Evolutionary conservation across 2,888 invertebrate species (phyloP).

Genomic region (Baccha elongata): DNA sequence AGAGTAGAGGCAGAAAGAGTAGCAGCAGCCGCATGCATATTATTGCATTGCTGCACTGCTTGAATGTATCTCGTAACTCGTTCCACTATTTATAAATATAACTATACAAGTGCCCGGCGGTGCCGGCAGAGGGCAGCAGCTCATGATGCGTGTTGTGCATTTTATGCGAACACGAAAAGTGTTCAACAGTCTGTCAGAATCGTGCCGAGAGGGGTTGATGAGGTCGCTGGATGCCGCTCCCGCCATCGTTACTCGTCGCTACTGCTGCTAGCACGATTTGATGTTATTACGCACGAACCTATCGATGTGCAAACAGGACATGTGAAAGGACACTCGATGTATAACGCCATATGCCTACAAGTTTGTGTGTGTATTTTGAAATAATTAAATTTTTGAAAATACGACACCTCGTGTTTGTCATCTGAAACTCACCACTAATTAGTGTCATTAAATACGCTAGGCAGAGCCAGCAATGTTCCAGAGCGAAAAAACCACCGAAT

Average conservation of each 20-base stretch:
- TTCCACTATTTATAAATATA: slow-evolving; percentile 51
- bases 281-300: slow-evolving; percentile 75
- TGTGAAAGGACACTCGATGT: slow-evolving; percentile 65
- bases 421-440: slow-evolving; percentile 82
- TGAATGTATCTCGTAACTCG: slow-evolving; percentile 23
- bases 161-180: slow-evolving; percentile 74
- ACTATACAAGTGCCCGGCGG: slow-evolving; percentile 54
- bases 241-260: slow-evolving; percentile 16
- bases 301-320: slow-evolving; percentile 73
- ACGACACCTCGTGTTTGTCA: slow-evolving; percentile 79
- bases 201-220: slow-evolving; percentile 71
- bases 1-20: slow-evolving; percentile 16
- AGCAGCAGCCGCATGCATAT: slow-evolving; percentile 30
- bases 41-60: slow-evolving; percentile 53
- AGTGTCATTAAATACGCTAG: slow-evolving; percentile 82
- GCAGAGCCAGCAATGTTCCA: slow-evolving; percentile 75
- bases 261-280: slow-evolving; percentile 67
- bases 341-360: slow-evolving; percentile 42
- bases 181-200: slow-evolving; percentile 73
- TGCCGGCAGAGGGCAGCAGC: slow-evolving; percentile 67
- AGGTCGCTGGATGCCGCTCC: slow-evolving; percentile 32
- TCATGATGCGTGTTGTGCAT: slow-evolving; percentile 73
- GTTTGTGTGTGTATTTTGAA: slow-evolving; percentile 65
- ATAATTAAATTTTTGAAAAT: slow-evolving; percentile 76
- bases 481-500: slow-evolving; percentile 72